phyloP scores from a whole-genome alignment of 2,888 invertebrate species.

The Heteropelma amictum region DNA sequence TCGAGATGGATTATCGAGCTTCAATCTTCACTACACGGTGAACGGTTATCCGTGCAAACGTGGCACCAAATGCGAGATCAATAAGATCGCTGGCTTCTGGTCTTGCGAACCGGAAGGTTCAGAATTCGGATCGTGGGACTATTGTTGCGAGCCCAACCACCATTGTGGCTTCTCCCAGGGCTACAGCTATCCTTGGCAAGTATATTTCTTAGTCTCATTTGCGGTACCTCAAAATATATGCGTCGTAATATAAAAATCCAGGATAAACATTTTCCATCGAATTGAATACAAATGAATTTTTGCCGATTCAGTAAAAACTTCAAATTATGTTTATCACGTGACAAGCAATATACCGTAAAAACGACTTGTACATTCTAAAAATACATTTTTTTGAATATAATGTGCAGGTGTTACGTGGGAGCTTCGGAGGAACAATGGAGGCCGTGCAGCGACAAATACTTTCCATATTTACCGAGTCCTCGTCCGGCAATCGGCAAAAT shows the following conservation, averaged over 20 bases:
- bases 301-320: no score
- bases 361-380: background rate
- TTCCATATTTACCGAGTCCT: constrained; percentile 80
- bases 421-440: constrained; percentile 89
- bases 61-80: constrained; percentile 86
- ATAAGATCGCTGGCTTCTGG: constrained; percentile 89
- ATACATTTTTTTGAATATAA: background rate
- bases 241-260: background rate
- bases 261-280: background rate
- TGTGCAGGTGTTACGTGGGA: constrained; percentile 90
- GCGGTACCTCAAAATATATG: background rate
- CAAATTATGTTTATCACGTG: background rate
- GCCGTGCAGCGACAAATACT: constrained; percentile 91
- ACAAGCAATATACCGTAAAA: background rate
- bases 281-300: no score
- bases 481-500: constrained; percentile 66
- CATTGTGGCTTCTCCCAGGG: constrained; percentile 91
- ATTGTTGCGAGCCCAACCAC: constrained; percentile 90
- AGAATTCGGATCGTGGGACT: constrained; percentile 88
- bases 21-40: constrained; percentile 87
- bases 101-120: constrained; percentile 89
- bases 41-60: constrained; percentile 88
- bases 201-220: background rate
- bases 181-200: constrained; percentile 89
- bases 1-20: constrained; percentile 80